Evolutionary conservation across 1,140 invertebrate genomes (phyloP), one percentile per base, ranked within the genome.

Genomic region (Chymomyza costata): DNA sequence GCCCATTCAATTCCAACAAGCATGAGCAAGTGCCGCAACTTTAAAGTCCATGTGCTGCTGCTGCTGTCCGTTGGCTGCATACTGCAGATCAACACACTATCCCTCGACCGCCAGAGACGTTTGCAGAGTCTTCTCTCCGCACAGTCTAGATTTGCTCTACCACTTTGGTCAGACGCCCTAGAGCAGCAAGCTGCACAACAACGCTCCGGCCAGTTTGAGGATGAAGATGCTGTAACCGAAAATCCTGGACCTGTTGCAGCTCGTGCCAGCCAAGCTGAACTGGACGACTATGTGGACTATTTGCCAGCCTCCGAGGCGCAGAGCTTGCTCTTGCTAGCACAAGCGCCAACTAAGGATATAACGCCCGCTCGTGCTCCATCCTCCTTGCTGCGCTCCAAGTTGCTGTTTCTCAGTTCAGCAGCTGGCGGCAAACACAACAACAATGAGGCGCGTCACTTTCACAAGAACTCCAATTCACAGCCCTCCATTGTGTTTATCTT

Each of bases 121-220:
- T 40, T 53, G 0, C 56, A 53, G 28, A 53, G 49, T 2, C 39
- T 2, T 40, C 45, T 32, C 41, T 17, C 1, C 41, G 34, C 34
- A 25, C 35, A 0, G 43, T 7, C 6, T 0, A 7, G 16, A 8
- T 53, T 31, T 0, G 44, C 37, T 1, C 1, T 46, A 5, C 51
- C 52, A 0, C 3, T 67, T 11, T 38, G 45, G 2, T 37, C 2
- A 28, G 13, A 6, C 28, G 30, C 1, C 7, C 10, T 19, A 8
- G 15, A 6, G 8, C 41, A 18, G 21, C 21, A 37, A 2, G 10
- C 32, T 17, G 0, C 16, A 34, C 41, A 13, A 5, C 17, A 34
- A 14, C n/a, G n/a, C n/a, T n/a, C n/a, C n/a, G n/a, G n/a, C n/a
- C n/a, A n/a, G n/a, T n/a, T n/a, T n/a, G n/a, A n/a, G n/a, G n/a